Evolutionary conservation across 1,140 invertebrate species (phyloP).

Genomic region (Nautilus pompilius): DNA sequence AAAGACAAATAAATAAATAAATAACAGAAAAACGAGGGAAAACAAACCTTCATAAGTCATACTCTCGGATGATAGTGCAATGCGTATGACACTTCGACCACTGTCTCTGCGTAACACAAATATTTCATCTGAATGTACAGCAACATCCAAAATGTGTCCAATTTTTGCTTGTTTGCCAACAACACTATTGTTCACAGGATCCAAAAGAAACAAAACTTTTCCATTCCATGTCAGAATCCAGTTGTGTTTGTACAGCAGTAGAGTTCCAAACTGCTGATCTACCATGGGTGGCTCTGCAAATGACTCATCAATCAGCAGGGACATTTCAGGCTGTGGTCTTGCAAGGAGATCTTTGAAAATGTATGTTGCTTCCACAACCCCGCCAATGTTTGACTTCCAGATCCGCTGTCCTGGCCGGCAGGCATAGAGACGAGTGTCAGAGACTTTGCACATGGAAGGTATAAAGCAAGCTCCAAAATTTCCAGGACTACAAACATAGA

Average conservation of each 20-base stretch:
- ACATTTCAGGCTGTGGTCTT: constrained; percentile 21
- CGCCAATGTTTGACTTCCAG: constrained; percentile 74
- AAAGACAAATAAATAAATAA: no score
- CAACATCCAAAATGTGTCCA: constrained; percentile 59
- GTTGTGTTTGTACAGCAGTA: constrained; percentile 67
- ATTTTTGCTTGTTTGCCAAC: constrained; percentile 56
- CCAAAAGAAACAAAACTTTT: constrained; percentile 70
- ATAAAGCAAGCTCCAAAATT: constrained; percentile 53
- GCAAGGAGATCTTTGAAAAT: constrained; percentile 72
- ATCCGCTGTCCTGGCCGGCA: constrained; percentile 74
- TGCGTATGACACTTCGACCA: constrained; percentile 35
- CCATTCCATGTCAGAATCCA: constrained; percentile 73
- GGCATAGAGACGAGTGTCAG: constrained; percentile 64
- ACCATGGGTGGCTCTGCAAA: constrained; percentile 2
- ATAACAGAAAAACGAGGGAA: background rate
- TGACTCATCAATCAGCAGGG: constrained; percentile 16
- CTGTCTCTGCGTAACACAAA: constrained; percentile 64
- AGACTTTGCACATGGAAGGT: constrained; percentile 34
- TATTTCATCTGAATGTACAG: constrained; percentile 71
- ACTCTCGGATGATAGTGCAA: constrained; percentile 27
- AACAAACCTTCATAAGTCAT: background rate
- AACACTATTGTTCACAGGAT: constrained; percentile 63
- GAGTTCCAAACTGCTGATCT: constrained; percentile 64
- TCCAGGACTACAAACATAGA: constrained; percentile 40
- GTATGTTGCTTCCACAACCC: constrained; percentile 78